These are phyloP conservation scores for Ophion ellenae DNA, from an alignment of 2,888 invertebrate genomes.

Conservation along the genomic window DNA sequence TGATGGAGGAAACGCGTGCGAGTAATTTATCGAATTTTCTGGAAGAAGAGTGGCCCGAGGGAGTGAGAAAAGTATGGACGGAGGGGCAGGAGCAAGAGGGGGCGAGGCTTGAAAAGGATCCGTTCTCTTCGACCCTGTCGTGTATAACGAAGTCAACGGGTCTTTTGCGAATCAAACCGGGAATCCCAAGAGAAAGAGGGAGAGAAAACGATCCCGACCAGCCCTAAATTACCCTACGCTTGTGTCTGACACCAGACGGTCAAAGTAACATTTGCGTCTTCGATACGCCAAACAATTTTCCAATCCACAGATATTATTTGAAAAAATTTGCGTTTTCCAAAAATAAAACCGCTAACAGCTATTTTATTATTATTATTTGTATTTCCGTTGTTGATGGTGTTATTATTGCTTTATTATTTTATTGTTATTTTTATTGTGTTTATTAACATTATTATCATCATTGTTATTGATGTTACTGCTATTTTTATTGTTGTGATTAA, in stretches of 20 bases:
- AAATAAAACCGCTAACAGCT: no score
- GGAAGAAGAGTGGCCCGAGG: conserved; percentile 52
- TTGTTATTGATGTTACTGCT: no score
- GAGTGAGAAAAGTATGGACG: conserved; percentile 32
- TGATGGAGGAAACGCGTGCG: conserved; percentile 59
- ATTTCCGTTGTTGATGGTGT: no score
- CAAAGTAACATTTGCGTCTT: background rate
- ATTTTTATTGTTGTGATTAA: no score
- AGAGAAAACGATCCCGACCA: conserved; percentile 55
- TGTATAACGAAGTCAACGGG: conserved; percentile 65
- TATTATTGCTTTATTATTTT: no score
- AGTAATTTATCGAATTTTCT: conserved; percentile 67
- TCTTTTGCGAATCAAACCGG: conserved; percentile 59
- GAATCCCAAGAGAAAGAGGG: conserved; percentile 50
- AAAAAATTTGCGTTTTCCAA: background rate
- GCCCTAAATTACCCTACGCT: conserved; percentile 67
- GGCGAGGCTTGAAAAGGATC: conserved; percentile 49
- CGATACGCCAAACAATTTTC: background rate
- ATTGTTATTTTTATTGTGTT: no score
- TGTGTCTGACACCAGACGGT: conserved; percentile 20
- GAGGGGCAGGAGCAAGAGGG: conserved; percentile 4
- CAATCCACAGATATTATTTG: background rate
- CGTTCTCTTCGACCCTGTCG: conserved; percentile 31
- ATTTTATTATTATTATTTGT: no score
- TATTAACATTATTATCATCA: no score